Percentiles rank a stretch among this genome's conserved stretches.
Conservation (phyloP, 2,888 invertebrate species). For the Andrena bucephala region DNA sequence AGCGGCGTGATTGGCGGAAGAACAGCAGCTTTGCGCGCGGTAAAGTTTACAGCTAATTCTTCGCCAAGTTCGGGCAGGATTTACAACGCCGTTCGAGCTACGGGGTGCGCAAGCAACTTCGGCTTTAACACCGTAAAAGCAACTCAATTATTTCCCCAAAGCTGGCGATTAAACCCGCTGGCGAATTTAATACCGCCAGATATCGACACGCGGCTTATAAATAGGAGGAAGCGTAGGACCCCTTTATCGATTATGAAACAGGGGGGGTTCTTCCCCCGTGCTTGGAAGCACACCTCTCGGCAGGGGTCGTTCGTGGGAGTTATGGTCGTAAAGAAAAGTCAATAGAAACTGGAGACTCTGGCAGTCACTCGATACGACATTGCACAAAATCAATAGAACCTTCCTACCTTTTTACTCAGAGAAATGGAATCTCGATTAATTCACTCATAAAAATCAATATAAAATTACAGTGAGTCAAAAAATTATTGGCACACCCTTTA, state of each 20-base stretch:
- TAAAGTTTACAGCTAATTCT: constrained; percentile 10
- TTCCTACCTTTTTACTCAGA: not conserved
- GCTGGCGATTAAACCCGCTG: constrained; percentile 31
- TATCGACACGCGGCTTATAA: constrained; percentile 60
- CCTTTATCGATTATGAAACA: constrained; percentile 62
- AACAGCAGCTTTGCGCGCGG: constrained; percentile 13
- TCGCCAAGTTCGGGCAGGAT: constrained; percentile 12
- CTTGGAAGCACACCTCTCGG: constrained; percentile 33
- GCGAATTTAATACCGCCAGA: constrained; percentile 48
- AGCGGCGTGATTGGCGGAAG: not conserved
- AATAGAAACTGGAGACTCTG: constrained; percentile 52
- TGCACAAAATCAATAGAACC: constrained; percentile 36
- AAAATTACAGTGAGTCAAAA: not conserved
- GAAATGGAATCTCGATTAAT: not conserved
- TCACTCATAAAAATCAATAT: not conserved
- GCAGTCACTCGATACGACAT: constrained; percentile 20
- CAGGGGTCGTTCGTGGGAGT: constrained; percentile 29
- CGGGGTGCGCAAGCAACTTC: constrained; percentile 11
- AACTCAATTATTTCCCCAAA: constrained; percentile 37
- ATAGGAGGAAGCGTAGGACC: constrained; percentile 43
- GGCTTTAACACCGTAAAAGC: constrained; percentile 36
- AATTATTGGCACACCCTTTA: too few relatives aligned
- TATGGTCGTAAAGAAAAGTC: constrained; percentile 46
- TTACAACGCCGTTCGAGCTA: not conserved
- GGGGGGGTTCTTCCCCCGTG: constrained; percentile 40